A percentile compares a stretch with the other conserved stretches of the same genome.
Conservation (phyloP, 2,797 vertebrate species). For the Schizopygopsis pylzovi region DNA sequence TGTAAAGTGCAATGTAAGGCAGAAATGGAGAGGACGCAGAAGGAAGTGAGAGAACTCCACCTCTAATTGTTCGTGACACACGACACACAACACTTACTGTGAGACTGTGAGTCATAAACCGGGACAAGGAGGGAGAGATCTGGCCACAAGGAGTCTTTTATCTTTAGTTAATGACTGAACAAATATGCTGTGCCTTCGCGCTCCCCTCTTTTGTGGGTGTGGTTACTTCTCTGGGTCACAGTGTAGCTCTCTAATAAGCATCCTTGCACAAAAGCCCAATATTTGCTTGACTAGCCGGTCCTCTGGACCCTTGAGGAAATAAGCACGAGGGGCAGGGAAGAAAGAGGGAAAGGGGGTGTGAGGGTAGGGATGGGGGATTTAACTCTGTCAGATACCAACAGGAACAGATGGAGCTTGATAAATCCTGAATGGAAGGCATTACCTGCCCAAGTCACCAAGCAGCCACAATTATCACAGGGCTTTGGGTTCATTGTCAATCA, state of each 20-base stretch:
- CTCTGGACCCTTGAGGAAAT: conserved; percentile 56
- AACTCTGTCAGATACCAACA: conserved; percentile 72
- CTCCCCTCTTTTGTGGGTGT: conserved; percentile 73
- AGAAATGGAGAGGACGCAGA: conserved; percentile 47
- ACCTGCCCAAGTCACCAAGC: conserved; percentile 88
- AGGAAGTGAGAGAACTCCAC: conserved; percentile 45
- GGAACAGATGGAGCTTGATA: conserved; percentile 90
- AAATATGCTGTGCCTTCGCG: conserved; percentile 72
- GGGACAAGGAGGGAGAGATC: conserved; percentile 54
- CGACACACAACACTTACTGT: conserved; percentile 63
- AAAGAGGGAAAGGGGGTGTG: conserved; percentile 21
- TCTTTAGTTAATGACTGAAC: conserved; percentile 83
- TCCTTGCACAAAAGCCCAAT: conserved; percentile 74
- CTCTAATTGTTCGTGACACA: conserved; percentile 71
- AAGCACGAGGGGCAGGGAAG: conserved; percentile 53
- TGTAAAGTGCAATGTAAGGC: conserved; percentile 61
- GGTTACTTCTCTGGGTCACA: conserved; percentile 72
- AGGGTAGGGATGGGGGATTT: conserved; percentile 66
- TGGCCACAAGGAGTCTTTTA: conserved; percentile 76
- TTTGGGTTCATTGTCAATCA: conserved; percentile 94
- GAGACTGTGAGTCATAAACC: conserved; percentile 57
- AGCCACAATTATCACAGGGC: conserved; percentile 89
- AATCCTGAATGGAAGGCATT: conserved; percentile 90
- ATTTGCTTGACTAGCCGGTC: conserved; percentile 80
- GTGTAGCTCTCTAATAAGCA: conserved; percentile 78